Evolutionary conservation across 2,113 vertebrate genomes (phyloP), one percentile per base, ranked within the genome.

Genomic region (Chinchilla lanigera): DNA sequence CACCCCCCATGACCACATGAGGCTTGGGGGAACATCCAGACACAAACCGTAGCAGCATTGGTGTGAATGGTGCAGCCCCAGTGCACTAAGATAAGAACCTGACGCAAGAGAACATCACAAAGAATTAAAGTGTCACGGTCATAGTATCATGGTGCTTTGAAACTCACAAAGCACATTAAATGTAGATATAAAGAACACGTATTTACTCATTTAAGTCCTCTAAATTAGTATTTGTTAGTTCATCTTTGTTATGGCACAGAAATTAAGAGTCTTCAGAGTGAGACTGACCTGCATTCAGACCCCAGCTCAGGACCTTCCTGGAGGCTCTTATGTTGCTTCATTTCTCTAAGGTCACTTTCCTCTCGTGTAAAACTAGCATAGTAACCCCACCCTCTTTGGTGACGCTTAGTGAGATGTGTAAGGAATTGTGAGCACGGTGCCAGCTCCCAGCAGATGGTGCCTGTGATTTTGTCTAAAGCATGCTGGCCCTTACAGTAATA

Each of bases 181-280:
- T 35, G 24, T 1, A 4, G 30, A 30, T 1, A n/a, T 47, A 38
- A 73, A 35, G 47, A n/a, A 17, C 0, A 2, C 22, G 1, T 33
- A n/a, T 12, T 5, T 52, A 54, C 52, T 65, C 17, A 7, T 85
- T 20, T 35, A 28, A n/a, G 3, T n/a, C 35, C 63, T 22, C 75
- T 28, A 17, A 33, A 33, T 52, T 50, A 73, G 54, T 10, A 1
- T 10, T 9, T 11, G 60, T 52, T 63, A 14, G 44, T 33, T 71
- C 44, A 75, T 47, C n/a, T 56, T 77, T 20, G 47, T 30, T 54
- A 12, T 13, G 47, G 16, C 44, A 38, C 12, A 73, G 24, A 80
- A 35, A 38, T 28, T 38, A 44, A 65, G 41, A 65, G 22, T 52
- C 88, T 69, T 41, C 6, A 5, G n/a, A 11, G 3, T 63, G 16